phyloP scores from a whole-genome alignment of 2,797 vertebrate species.

The Lerista edwardsae region DNA sequence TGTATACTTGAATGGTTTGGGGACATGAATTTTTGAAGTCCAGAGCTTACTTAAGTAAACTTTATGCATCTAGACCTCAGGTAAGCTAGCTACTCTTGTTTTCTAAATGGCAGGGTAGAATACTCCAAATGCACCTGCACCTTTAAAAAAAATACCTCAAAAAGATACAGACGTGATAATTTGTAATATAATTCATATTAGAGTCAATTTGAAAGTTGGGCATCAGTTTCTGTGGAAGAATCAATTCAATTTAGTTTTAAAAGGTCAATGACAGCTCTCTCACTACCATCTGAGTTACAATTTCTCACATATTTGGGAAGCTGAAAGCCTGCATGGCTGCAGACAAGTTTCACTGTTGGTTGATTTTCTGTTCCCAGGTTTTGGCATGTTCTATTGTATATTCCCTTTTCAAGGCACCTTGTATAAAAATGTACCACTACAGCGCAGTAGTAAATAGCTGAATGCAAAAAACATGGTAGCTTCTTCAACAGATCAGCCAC shows the following conservation, averaged over 20 bases:
- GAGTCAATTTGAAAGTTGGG: no score
- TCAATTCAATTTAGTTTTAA: no score
- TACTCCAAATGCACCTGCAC: no score
- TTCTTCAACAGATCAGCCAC: neutral
- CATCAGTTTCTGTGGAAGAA: no score
- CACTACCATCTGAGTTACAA: no score
- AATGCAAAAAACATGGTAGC: neutral
- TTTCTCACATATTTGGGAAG: neutral
- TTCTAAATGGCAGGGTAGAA: neutral
- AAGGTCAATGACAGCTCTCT: neutral
- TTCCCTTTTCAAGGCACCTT: neutral
- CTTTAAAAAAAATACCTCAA: no score
- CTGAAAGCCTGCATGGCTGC: neutral
- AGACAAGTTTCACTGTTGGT: neutral
- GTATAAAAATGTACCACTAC: neutral
- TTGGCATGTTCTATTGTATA: neutral
- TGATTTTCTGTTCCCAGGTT: neutral
- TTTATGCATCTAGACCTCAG: neutral
- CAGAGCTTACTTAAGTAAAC: neutral
- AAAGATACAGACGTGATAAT: no score
- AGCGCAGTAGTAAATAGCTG: neutral
- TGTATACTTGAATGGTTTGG: neutral
- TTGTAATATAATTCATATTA: no score
- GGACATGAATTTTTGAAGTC: no score
- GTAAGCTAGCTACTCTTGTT: neutral